Percentiles rank a stretch among this genome's conserved stretches.
Conservation (phyloP, 2,113 vertebrate species). For the Heptranchias perlo region DNA sequence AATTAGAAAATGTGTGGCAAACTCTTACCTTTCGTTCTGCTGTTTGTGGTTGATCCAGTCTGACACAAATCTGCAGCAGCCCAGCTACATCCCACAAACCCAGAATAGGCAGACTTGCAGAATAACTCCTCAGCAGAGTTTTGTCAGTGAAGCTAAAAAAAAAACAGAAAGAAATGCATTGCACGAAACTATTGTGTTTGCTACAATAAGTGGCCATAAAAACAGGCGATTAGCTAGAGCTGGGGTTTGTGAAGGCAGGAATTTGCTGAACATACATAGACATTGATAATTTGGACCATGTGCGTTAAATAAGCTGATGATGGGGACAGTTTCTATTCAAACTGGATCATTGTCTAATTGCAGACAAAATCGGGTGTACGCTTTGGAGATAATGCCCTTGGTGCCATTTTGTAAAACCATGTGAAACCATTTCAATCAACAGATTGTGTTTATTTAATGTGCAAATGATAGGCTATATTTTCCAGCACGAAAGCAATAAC, state of each 20-base stretch:
- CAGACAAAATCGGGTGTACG: background rate
- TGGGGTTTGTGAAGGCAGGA: slow-evolving; percentile 53
- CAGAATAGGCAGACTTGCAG: slow-evolving; percentile 51
- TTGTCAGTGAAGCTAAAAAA: slow-evolving; percentile 41
- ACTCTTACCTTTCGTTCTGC: background rate
- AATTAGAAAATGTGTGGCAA: background rate
- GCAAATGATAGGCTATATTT: background rate
- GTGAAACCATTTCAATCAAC: background rate
- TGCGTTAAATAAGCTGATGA: slow-evolving; percentile 56
- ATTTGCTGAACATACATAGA: slow-evolving; percentile 67
- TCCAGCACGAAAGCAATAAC: background rate
- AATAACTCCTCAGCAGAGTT: slow-evolving; percentile 23
- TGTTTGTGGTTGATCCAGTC: background rate
- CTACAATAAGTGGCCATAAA: slow-evolving; percentile 15
- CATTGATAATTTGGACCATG: slow-evolving; percentile 47
- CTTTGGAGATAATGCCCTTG: background rate
- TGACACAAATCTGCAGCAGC: background rate
- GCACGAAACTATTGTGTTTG: slow-evolving; percentile 23
- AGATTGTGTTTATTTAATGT: background rate
- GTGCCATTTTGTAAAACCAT: background rate
- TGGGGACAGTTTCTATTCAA: slow-evolving; percentile 54
- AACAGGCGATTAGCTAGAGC: slow-evolving; percentile 52
- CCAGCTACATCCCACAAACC: slow-evolving; percentile 46
- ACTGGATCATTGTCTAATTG: slow-evolving; percentile 41
- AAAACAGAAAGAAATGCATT: background rate